phyloP scores from a whole-genome alignment of 2,888 invertebrate species.

The Scrobipalpa costella region DNA sequence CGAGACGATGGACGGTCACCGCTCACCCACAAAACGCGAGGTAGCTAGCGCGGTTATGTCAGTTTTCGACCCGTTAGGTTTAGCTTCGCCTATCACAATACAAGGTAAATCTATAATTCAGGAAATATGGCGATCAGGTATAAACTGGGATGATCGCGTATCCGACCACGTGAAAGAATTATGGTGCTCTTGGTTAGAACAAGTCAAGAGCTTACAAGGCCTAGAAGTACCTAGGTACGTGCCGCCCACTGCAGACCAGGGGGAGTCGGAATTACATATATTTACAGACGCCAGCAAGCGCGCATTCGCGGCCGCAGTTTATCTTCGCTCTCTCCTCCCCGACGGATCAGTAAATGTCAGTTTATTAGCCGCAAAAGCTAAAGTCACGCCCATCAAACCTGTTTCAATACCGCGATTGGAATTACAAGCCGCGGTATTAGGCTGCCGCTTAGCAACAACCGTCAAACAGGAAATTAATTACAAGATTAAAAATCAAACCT shows the following conservation, averaged over 20 bases:
- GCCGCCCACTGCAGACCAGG: neutral
- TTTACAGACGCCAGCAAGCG: neutral
- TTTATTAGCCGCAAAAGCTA: neutral
- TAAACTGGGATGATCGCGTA: neutral
- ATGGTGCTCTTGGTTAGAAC: neutral
- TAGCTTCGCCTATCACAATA: neutral
- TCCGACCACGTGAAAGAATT: neutral
- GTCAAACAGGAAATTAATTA: neutral
- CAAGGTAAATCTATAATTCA: neutral
- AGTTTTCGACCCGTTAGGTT: neutral
- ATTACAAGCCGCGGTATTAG: neutral
- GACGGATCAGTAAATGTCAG: neutral
- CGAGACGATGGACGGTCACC: neutral
- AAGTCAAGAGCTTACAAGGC: neutral
- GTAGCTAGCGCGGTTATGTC: neutral
- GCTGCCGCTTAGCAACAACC: neutral
- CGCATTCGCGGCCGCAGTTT: neutral
- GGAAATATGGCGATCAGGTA: neutral
- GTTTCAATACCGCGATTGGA: neutral
- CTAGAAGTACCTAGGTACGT: neutral
- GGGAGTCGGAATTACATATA: neutral
- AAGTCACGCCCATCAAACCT: neutral
- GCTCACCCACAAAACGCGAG: neutral
- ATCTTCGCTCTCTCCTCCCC: neutral
- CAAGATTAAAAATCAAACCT: neutral